These are phyloP conservation scores for Danio albolineatus DNA, from an alignment of 2,797 vertebrate species.

Conservation along the genomic window DNA sequence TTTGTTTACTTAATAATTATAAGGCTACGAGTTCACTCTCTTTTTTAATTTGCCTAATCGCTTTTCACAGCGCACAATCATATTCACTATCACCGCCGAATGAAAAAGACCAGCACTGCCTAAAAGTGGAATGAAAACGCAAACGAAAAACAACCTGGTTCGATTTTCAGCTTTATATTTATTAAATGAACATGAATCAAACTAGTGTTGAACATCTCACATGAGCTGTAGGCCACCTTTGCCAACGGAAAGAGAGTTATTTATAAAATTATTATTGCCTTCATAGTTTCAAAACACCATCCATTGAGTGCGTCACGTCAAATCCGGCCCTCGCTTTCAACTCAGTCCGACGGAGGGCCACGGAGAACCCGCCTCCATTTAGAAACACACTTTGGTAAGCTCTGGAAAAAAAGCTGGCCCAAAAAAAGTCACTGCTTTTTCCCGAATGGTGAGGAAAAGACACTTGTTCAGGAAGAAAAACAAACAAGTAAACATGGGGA, in stretches of 20 bases:
- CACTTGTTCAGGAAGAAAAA: conserved; percentile 49
- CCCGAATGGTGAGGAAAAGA: background rate
- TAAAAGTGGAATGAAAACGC: no score
- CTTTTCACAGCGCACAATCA: no score
- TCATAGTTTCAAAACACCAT: conserved; percentile 57
- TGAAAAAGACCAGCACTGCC: no score
- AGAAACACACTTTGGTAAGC: conserved; percentile 36
- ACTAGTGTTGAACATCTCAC: conserved; percentile 68
- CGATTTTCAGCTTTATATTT: conserved; percentile 76
- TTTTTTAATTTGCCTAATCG: no score
- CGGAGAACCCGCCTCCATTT: conserved; percentile 1
- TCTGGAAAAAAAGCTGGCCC: conserved; percentile 26
- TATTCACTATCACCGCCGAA: no score
- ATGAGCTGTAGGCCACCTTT: conserved; percentile 73
- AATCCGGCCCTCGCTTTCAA: conserved; percentile 9
- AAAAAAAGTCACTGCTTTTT: conserved; percentile 27
- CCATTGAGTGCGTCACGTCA: conserved; percentile 27
- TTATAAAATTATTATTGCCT: conserved; percentile 71
- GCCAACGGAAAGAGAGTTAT: conserved; percentile 66
- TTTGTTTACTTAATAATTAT: no score
- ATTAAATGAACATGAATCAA: conserved; percentile 79
- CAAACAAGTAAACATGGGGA: conserved; percentile 48
- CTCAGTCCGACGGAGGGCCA: background rate
- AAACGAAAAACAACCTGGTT: conserved; percentile 30
- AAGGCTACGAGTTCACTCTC: no score